Evolutionary conservation across 2,888 invertebrate species (phyloP).

Genomic region (Eupelmus urozonus): DNA sequence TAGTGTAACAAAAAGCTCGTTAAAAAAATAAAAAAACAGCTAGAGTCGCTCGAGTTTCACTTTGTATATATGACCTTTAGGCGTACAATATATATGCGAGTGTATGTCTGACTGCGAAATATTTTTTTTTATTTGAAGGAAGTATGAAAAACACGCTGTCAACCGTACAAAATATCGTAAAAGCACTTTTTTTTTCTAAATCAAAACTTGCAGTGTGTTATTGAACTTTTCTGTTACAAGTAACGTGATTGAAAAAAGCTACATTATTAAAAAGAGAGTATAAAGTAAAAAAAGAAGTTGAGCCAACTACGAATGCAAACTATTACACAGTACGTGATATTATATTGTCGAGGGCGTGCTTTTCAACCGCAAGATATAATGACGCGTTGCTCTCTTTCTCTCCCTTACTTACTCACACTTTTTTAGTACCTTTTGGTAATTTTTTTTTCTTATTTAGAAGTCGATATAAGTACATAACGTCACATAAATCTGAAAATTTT

Average conservation of each 20-base stretch:
- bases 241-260: too few relatives aligned
- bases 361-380: conserved; percentile 21
- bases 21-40: conserved; percentile 50
- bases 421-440: conserved; percentile 26
- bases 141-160: conserved; percentile 29
- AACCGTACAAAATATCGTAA: conserved; percentile 2
- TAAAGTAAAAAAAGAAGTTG: too few relatives aligned
- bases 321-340: neutral
- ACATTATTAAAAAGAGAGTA: too few relatives aligned
- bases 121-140: conserved; percentile 21
- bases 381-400: conserved; percentile 4
- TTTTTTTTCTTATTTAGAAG: neutral
- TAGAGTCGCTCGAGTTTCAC: conserved; percentile 44
- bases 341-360: conserved; percentile 24
- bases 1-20: conserved; percentile 51
- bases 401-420: neutral
- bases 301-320: neutral
- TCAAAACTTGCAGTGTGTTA: too few relatives aligned
- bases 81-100: conserved; percentile 32
- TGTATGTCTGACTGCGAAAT: conserved; percentile 15
- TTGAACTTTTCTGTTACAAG: too few relatives aligned
- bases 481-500: too few relatives aligned
- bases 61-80: conserved; percentile 37
- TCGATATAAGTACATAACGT: neutral
- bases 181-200: too few relatives aligned